Evolutionary conservation across 1,140 invertebrate genomes (phyloP).

Genomic region (Macrostomum lignano): DNA sequence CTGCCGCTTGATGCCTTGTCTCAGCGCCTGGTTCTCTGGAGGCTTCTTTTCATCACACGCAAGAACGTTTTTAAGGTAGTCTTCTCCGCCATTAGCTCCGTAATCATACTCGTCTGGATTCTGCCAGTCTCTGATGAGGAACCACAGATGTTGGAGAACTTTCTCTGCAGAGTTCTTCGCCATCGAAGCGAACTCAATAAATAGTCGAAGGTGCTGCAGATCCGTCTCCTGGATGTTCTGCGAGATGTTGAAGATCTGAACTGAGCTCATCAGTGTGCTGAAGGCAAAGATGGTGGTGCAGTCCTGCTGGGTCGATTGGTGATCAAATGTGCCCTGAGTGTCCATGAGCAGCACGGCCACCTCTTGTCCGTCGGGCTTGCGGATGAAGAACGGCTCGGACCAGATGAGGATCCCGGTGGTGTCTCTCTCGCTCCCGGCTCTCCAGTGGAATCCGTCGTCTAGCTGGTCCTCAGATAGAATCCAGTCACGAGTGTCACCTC

Average conservation of each 20-base stretch:
- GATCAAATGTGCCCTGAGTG: conserved; percentile 88
- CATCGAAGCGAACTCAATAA: conserved; percentile 78
- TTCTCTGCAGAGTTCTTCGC: conserved; percentile 60
- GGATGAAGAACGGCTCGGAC: conserved; percentile 63
- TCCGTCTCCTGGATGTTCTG: conserved; percentile 87
- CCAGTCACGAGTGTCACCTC: too few relatives aligned
- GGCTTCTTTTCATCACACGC: too few relatives aligned
- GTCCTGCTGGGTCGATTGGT: conserved; percentile 70
- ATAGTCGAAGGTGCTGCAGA: conserved; percentile 62
- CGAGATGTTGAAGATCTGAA: conserved; percentile 81
- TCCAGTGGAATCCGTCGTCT: conserved; percentile 47
- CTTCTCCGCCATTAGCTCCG: conserved; percentile 55
- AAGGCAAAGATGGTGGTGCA: conserved; percentile 81
- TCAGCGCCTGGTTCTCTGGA: too few relatives aligned
- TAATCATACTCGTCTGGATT: conserved; percentile 84
- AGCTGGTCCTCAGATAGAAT: conserved; percentile 27
- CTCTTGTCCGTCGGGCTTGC: conserved; percentile 28
- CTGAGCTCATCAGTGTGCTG: conserved; percentile 73
- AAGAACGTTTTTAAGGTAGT: conserved; percentile 55
- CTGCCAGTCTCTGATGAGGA: conserved; percentile 87
- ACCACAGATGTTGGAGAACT: conserved; percentile 46
- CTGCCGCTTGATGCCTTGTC: too few relatives aligned
- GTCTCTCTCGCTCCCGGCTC: conserved; percentile 65
- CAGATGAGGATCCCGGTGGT: conserved; percentile 80
- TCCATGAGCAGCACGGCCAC: conserved; percentile 68